phyloP scores from a whole-genome alignment of 2,113 vertebrate genomes.

The Platycercus adscitus region DNA sequence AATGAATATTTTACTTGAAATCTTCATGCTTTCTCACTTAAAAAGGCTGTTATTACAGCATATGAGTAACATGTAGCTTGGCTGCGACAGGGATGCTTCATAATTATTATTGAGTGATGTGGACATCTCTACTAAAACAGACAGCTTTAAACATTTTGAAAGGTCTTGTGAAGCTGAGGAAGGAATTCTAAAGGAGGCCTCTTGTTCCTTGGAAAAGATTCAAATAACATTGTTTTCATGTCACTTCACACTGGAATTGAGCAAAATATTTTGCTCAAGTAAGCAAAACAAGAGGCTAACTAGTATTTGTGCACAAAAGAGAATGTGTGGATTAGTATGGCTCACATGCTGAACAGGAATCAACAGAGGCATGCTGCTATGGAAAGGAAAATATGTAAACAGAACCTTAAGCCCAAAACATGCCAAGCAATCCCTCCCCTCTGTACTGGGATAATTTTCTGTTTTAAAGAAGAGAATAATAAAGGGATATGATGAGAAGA shows the following conservation, averaged over 20 bases:
- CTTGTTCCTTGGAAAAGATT: neutral
- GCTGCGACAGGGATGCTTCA: neutral
- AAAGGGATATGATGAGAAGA: neutral
- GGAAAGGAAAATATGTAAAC: neutral
- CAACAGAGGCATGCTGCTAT: neutral
- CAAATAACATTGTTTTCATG: neutral
- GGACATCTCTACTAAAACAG: neutral
- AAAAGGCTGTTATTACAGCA: neutral
- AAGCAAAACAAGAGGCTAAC: neutral
- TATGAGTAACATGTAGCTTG: neutral
- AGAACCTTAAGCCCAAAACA: neutral
- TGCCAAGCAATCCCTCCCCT: rapidly evolving
- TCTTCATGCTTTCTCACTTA: neutral
- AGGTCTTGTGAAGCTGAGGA: neutral
- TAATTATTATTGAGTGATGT: neutral
- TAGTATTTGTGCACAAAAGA: neutral
- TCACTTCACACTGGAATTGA: neutral
- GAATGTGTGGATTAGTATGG: neutral
- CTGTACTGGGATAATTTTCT: neutral
- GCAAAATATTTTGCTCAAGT: neutral
- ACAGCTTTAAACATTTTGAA: neutral
- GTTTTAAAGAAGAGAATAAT: neutral
- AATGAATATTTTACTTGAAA: neutral
- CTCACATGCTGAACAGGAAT: neutral
- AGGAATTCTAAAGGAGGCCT: neutral